Base-by-base conservation (phyloP, 2,888 invertebrate genomes). In the Plutella xylostella region DNA sequence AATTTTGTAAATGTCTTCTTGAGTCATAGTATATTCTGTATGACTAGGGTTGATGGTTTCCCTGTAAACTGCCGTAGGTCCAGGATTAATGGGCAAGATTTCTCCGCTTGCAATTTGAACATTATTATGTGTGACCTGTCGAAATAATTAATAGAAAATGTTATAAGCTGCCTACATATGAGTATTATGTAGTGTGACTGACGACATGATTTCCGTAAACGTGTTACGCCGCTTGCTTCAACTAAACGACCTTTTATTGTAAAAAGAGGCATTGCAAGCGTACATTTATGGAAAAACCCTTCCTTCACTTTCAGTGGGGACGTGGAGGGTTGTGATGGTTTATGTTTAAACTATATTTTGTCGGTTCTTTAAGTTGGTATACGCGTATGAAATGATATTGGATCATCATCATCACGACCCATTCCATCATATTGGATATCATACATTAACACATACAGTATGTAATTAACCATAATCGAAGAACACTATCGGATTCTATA, bases 61-160 rank as follows among this genome's bases (percentile, higher is more conserved):
- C n/a, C 14, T 19, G 30, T 19, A 7, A 9, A 31, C 7, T 6
- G 12, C 4, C 31, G 5, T n/a, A 7, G 17, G 12, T 9, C 14
- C 21, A 4, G 19, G 18, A 2, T 4, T n/a, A 18, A 12, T 12
- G 12, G 31, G 19, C 19, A n/a, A n/a, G 18, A 42, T 35, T 6
- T 35, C 28, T 12, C 45, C 45, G 25, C 45, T 45, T 2, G 31
- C 12, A 12, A 45, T 4, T 9, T 17, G 41, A 7, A 38, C 18
- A 15, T 45, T 43, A n/a, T 43, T 42, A 72, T 18, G 14, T 20
- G 19, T 30, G 9, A 42, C 31, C 42, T 42, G 28, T 3, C 9
- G n/a, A 4, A 19, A 1, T 15, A 17, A 5, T 9, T 17, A 18
- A 11, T 3, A 18, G 4, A n/a, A 33, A 2, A n/a, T 11, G 14